These are phyloP conservation scores for Trematomus bernacchii DNA, from an alignment of 2,797 vertebrate species.

Conservation along the genomic window DNA sequence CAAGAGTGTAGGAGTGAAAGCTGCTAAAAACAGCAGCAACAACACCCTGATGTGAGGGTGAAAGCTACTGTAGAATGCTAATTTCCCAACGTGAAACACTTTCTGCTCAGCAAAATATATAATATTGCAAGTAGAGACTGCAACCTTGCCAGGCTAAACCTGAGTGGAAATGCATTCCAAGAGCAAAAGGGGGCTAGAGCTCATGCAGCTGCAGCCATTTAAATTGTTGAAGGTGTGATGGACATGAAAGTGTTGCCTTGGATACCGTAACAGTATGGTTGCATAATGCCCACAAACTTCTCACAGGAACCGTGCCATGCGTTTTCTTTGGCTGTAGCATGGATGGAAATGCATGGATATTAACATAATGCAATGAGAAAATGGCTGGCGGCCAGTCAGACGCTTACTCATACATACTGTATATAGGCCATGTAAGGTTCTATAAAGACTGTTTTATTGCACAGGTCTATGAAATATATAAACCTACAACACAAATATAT, in stretches of 20 bases:
- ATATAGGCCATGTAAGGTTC: conserved; percentile 6
- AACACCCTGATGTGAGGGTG: conserved; percentile 72
- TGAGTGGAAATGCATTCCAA: conserved; percentile 45
- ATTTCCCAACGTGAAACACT: conserved; percentile 51
- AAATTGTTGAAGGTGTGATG: conserved; percentile 22
- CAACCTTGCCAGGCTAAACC: conserved; percentile 17
- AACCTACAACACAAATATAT: neutral
- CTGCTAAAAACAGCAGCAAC: conserved; percentile 77
- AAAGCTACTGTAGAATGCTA: conserved; percentile 68
- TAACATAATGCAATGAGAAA: conserved; percentile 21
- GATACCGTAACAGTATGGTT: conserved; percentile 53
- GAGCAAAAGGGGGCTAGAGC: conserved; percentile 27
- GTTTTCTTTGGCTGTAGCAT: conserved; percentile 28
- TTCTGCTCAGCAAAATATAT: conserved; percentile 39
- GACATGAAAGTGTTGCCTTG: conserved; percentile 41
- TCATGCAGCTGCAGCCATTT: conserved; percentile 11
- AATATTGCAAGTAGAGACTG: conserved; percentile 41
- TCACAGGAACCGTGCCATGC: conserved; percentile 15
- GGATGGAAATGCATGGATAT: conserved; percentile 18
- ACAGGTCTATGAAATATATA: neutral
- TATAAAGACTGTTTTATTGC: neutral
- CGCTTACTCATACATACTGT: neutral
- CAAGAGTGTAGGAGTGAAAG: conserved; percentile 75
- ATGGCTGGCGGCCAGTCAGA: conserved; percentile 14
- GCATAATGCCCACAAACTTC: conserved; percentile 43